Conservation (phyloP, 2,113 vertebrate genomes). For the Haliaeetus leucogaster region DNA sequence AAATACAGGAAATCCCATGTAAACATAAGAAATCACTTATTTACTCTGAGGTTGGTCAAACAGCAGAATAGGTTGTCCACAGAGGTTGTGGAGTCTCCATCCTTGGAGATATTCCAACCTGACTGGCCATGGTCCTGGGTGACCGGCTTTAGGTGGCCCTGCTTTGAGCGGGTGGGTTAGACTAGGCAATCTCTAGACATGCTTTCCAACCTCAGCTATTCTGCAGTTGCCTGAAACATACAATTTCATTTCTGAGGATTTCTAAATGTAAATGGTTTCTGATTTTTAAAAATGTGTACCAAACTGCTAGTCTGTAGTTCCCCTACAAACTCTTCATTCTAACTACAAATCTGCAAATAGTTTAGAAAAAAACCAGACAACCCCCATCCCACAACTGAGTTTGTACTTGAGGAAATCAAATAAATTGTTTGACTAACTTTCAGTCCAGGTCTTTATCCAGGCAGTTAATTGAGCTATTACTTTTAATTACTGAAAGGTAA, state of each 20-base stretch:
- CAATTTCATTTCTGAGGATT: neutral
- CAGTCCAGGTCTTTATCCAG: neutral
- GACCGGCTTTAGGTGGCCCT: fast-evolving
- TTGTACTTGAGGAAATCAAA: neutral
- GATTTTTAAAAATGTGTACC: neutral
- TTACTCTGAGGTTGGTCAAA: neutral
- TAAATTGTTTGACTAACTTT: neutral
- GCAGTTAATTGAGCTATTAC: neutral
- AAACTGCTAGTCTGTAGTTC: neutral
- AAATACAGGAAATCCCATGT: neutral
- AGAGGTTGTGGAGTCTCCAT: too few species aligned
- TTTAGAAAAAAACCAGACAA: neutral
- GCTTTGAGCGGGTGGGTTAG: neutral
- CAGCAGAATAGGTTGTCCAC: neutral
- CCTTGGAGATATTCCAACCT: neutral
- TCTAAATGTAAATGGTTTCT: neutral
- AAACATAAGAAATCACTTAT: neutral
- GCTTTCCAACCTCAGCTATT: neutral
- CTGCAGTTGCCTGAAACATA: fast-evolving
- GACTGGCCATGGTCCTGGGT: neutral
- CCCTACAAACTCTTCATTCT: neutral
- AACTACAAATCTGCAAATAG: neutral
- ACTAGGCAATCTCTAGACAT: neutral
- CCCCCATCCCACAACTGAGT: fast-evolving
- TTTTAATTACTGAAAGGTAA: neutral